These are phyloP conservation scores for Oligia strigilis DNA, from an alignment of 2,888 invertebrate species.

Conservation along the genomic window DNA sequence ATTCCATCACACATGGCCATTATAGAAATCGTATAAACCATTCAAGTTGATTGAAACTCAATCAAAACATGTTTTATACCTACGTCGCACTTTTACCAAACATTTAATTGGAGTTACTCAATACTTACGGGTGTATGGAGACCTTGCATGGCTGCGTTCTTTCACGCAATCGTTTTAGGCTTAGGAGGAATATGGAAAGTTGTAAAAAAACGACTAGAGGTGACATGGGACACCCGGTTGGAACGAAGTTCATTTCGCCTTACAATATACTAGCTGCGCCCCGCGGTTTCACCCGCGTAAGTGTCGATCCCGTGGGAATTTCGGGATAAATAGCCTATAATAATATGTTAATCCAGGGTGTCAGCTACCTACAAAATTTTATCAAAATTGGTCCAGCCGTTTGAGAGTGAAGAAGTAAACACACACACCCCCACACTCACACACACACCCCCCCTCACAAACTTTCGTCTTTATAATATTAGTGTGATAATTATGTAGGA, in stretches of 20 bases:
- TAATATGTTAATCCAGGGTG: too few species aligned
- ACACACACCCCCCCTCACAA: too few species aligned
- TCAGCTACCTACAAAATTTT: too few species aligned
- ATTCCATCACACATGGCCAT: conserved; percentile 2
- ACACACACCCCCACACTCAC: too few species aligned
- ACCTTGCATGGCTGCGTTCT: conserved; percentile 5
- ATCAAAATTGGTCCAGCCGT: too few species aligned
- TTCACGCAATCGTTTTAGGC: conserved; percentile 3
- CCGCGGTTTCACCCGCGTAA: too few species aligned
- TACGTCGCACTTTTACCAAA: conserved; percentile 43
- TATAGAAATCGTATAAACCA: conserved; percentile 11
- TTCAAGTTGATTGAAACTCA: conserved; percentile 40
- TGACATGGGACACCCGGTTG: background rate
- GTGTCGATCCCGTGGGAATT: too few species aligned
- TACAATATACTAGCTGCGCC: too few species aligned
- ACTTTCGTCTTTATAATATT: too few species aligned
- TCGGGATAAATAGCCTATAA: too few species aligned
- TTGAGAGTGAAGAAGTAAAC: too few species aligned
- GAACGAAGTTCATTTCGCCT: background rate
- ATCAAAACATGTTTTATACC: conserved; percentile 29
- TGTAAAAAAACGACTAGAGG: background rate
- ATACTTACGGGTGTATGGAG: background rate
- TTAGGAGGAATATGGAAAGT: background rate
- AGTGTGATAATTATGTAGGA: too few species aligned
- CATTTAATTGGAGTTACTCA: conserved; percentile 47